Percentiles rank a stretch among this genome's conserved stretches.
These are phyloP conservation scores for Chelonia mydas DNA, from an alignment of 2,797 vertebrate species.

Conservation along the genomic window DNA sequence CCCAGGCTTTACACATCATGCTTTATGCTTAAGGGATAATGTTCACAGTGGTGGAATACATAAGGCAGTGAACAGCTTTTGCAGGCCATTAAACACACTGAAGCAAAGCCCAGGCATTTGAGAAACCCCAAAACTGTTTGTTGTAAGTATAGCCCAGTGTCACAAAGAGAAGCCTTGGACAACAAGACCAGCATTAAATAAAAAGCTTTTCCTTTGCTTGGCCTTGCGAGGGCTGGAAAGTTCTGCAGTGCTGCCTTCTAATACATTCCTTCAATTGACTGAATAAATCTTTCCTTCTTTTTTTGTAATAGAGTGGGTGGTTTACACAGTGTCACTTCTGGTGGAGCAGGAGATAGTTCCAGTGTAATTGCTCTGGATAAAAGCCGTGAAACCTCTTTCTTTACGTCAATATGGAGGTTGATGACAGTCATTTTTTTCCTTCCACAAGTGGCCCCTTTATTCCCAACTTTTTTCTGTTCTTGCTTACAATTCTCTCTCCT, in stretches of 20 bases:
- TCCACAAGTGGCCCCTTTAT: neutral
- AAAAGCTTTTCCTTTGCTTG: slow-evolving; percentile 42
- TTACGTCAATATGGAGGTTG: neutral
- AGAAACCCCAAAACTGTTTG: slow-evolving; percentile 65
- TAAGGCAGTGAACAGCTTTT: slow-evolving; percentile 71
- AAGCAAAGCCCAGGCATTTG: slow-evolving; percentile 63
- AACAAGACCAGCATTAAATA: slow-evolving; percentile 46
- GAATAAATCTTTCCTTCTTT: neutral
- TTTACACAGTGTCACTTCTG: neutral
- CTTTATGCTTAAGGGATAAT: slow-evolving; percentile 61
- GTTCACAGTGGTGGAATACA: slow-evolving; percentile 46
- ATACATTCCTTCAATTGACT: neutral
- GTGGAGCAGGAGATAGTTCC: slow-evolving; percentile 4
- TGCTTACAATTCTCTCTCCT: neutral
- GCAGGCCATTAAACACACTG: slow-evolving; percentile 67
- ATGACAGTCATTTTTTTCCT: slow-evolving; percentile 8
- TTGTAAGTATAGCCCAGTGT: slow-evolving; percentile 17
- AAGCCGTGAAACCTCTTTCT: slow-evolving; percentile 34
- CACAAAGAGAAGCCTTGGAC: slow-evolving; percentile 35
- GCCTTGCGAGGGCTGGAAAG: neutral
- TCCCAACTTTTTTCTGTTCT: neutral
- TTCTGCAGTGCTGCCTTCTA: neutral
- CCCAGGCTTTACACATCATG: slow-evolving; percentile 21
- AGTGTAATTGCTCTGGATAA: slow-evolving; percentile 57
- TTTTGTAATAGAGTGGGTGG: neutral